Conservation (phyloP, 1,140 invertebrate species). For the Trichonephila clavata region DNA sequence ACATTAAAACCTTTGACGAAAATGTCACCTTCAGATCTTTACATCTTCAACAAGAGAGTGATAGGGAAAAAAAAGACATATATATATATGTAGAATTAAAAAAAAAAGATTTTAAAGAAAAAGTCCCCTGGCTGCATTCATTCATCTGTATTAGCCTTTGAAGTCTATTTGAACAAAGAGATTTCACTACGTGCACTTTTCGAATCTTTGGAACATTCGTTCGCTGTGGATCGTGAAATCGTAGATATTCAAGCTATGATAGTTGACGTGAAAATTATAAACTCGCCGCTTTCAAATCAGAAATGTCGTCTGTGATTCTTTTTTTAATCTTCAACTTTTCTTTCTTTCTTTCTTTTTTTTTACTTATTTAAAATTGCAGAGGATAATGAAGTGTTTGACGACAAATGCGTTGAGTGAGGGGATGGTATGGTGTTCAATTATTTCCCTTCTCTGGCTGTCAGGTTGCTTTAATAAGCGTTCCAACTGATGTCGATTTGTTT, state of each 20-base stretch:
- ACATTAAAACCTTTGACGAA: neutral
- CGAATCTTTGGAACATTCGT: neutral
- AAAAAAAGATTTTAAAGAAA: neutral
- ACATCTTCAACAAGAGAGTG: neutral
- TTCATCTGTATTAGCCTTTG: neutral
- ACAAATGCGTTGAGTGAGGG: neutral
- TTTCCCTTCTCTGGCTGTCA: neutral
- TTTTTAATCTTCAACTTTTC: neutral
- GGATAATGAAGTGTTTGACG: slow-evolving; percentile 38
- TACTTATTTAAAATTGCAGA: slow-evolving; percentile 21
- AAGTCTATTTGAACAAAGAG: slow-evolving; percentile 28
- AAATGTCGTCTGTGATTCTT: slow-evolving; percentile 5
- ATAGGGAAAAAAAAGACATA: neutral
- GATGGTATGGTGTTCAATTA: slow-evolving; percentile 4
- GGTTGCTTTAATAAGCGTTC: slow-evolving; percentile 3
- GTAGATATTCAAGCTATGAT: neutral
- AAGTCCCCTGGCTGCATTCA: neutral
- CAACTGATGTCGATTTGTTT: neutral
- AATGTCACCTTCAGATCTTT: neutral
- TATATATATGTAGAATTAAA: neutral
- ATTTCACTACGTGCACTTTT: neutral
- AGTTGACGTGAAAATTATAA: slow-evolving; percentile 31
- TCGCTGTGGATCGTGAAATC: neutral
- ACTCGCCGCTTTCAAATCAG: neutral
- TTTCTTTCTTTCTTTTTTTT: neutral